Percentiles rank a stretch among this genome's conserved stretches.
Evolutionary conservation across 2,113 vertebrate species (phyloP).

Genomic region (Chlamydotis undulata): DNA sequence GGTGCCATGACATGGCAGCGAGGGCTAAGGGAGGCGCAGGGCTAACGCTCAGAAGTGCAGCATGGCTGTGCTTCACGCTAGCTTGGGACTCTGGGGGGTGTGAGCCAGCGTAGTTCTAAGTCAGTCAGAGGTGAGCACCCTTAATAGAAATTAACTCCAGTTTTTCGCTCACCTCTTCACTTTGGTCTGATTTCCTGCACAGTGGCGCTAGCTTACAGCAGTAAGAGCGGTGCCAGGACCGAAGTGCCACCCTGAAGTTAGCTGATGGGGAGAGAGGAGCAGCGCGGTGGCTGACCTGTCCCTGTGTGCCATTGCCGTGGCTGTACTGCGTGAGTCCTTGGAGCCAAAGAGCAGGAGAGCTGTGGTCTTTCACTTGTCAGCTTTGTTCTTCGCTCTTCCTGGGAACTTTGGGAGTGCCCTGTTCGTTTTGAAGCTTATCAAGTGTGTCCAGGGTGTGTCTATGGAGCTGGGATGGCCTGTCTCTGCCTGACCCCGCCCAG

Average conservation of each 20-base stretch:
- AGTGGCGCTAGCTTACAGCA: not conserved
- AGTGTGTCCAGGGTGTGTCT: not conserved
- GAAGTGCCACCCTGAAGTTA: not conserved
- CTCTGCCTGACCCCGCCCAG: not conserved
- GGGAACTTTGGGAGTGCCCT: slow-evolving; percentile 25
- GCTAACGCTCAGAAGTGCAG: fast-evolving
- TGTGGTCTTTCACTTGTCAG: not conserved
- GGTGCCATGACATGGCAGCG: fast-evolving
- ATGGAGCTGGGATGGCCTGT: not conserved
- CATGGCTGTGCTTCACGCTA: not conserved
- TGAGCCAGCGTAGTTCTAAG: not conserved
- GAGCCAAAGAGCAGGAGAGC: not conserved
- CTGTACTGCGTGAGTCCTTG: fast-evolving
- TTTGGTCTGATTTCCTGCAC: not conserved
- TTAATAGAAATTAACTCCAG: not conserved
- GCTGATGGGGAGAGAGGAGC: not conserved
- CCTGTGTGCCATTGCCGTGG: fast-evolving
- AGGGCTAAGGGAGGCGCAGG: not conserved
- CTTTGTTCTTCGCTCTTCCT: not conserved
- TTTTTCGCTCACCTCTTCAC: not conserved
- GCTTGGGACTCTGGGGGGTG: not conserved
- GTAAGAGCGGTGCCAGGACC: fast-evolving
- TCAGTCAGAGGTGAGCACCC: not conserved
- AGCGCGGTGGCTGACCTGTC: fast-evolving
- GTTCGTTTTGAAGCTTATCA: not conserved